Evolutionary conservation across 2,113 vertebrate species (phyloP), one percentile per base, ranked within the genome.

Genomic region (Conger conger): DNA sequence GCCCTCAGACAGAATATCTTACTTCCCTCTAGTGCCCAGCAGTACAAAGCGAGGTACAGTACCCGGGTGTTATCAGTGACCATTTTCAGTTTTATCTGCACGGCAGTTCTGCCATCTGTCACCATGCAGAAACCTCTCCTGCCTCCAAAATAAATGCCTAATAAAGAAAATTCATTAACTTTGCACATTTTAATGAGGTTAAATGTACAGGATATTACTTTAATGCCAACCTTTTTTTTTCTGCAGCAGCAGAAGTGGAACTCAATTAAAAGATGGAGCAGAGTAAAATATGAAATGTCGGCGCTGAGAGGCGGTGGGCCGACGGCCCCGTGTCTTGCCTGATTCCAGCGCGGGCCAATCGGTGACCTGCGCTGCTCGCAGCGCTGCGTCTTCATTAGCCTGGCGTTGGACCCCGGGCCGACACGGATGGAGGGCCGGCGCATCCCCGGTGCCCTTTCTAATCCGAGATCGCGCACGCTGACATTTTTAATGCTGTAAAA

Each of bases 381-480:
- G 18, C 57, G 57, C 9, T 63, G 20, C 57, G 23, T 73, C 68
- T 73, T 73, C 68, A 33, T 73, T 73, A 73, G n/a, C 27, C 0
- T 1, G n/a, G 27, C 27, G n/a, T 15, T 6, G 9, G n/a, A 9
- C n/a, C n/a, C 27, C 11, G 68, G 9, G 27, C 68, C 27, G 27
- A 73, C 68, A 33, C 9, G 68, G 27, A 11, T 27, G 9, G 9
- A 4, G 27, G 15, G 9, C 27, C 11, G 9, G n/a, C 5, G 79
- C 81, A 38, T 27, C 82, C 85, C 84, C 53, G 7, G 7, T 89
- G 89, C 86, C 88, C 84, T 90, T 88, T 88, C 53, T 83, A 50
- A 80, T 81, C 79, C 38, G 54, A 37, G 38, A 77, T 33, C 30
- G 18, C 0, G 18, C 8, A 42, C 37, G 36, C 73, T 57, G 35